A percentile compares a stretch with the other conserved stretches of the same genome.
phyloP scores from a whole-genome alignment of 2,113 vertebrate species.

The Cygnus buccinator region DNA sequence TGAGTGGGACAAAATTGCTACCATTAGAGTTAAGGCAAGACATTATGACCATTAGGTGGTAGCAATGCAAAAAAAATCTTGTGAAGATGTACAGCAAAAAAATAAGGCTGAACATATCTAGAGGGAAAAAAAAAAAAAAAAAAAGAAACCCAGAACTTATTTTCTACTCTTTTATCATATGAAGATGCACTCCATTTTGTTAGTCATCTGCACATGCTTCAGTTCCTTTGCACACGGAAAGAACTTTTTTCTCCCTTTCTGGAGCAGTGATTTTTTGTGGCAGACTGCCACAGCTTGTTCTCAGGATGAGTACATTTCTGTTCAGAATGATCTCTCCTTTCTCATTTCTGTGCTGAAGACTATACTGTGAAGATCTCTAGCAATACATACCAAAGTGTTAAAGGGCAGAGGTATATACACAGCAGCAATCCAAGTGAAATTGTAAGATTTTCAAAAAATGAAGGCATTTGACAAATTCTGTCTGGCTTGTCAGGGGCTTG shows the following conservation, averaged over 20 bases:
- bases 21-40: conserved; percentile 51
- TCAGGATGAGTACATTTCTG: not conserved
- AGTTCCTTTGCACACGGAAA: not conserved
- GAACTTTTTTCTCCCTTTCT: not conserved
- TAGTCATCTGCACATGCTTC: not conserved
- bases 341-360: not conserved
- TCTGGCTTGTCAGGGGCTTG: not conserved
- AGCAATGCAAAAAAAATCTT: not conserved
- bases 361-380: not conserved
- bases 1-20: conserved; percentile 65
- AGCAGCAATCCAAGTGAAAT: not conserved
- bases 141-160: not conserved
- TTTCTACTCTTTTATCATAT: not conserved
- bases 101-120: not conserved
- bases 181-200: not conserved
- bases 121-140: not conserved
- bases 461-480: not conserved
- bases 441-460: not conserved
- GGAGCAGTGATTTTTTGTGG: not conserved
- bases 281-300: not conserved
- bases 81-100: not conserved
- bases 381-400: too few species aligned
- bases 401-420: not conserved
- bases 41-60: conserved; percentile 56
- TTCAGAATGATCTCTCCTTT: not conserved